Evolutionary conservation across 2,888 invertebrate genomes (phyloP).

Genomic region (Parnassius smintheus): DNA sequence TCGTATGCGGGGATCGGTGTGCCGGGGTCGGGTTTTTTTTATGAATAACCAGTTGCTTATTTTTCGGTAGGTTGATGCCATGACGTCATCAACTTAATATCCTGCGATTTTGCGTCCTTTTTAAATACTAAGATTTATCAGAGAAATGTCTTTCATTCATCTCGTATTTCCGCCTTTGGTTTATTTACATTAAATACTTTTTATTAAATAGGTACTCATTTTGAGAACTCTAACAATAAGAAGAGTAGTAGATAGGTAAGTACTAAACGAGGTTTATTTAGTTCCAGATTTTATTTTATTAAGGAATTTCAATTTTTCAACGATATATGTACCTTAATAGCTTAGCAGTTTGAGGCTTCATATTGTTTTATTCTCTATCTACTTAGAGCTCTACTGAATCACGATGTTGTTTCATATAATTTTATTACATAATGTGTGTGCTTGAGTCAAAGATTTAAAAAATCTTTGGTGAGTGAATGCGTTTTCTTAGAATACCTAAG

Average conservation of each 20-base stretch:
- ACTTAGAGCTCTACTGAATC: not conserved
- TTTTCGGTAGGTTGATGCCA: slow-evolving; percentile 46
- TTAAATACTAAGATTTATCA: slow-evolving; percentile 41
- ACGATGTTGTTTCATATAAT: no score
- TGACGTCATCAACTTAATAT: slow-evolving; percentile 60
- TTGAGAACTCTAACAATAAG: not conserved
- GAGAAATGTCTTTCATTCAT: slow-evolving; percentile 26
- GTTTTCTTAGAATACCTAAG: no score
- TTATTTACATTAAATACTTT: not conserved
- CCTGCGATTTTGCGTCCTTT: slow-evolving; percentile 48
- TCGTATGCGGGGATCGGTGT: slow-evolving; percentile 29
- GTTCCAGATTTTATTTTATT: slow-evolving; percentile 43
- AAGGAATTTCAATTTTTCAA: slow-evolving; percentile 38
- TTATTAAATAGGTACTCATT: not conserved
- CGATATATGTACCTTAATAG: slow-evolving; percentile 13
- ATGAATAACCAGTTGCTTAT: slow-evolving; percentile 49
- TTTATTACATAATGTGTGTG: no score
- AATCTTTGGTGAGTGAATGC: no score
- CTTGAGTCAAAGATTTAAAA: no score
- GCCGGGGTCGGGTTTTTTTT: slow-evolving; percentile 37
- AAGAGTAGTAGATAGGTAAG: not conserved
- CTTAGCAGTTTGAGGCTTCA: slow-evolving; percentile 10
- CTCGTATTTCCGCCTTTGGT: not conserved
- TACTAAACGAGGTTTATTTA: slow-evolving; percentile 32
- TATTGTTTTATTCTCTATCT: slow-evolving; percentile 32